Evolutionary conservation across 2,113 vertebrate species (phyloP), one percentile per base, ranked within the genome.

Genomic region (Rhinoderma darwinii): DNA sequence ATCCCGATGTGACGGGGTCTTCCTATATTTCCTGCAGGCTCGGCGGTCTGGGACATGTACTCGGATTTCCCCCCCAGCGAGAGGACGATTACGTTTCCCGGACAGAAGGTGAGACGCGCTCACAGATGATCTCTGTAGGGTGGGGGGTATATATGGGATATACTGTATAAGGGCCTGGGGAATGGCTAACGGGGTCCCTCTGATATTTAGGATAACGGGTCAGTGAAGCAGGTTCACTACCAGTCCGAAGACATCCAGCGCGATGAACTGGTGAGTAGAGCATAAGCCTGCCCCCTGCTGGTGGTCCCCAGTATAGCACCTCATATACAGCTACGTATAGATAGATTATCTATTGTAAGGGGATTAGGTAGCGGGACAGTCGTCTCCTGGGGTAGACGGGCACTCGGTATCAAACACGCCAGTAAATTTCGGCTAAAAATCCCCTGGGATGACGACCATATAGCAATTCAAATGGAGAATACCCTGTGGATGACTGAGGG

Each of bases 211-310:
- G 84, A 86, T 32, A 72, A 50, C 37, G 96, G 95, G 92, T 95
- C 89, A 83, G 93, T 97, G 70, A 97, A 96, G 89, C 94, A 95
- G 44, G 94, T 96, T 5, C 92, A 95, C 81, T 96, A 95, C 92
- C 96, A 96, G 82, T 94, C 95, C 11, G 92, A 95, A 8, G 97
- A 96, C 90, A 97, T 98, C 15, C 96, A 96, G 88, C 92, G 95
- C 75, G 95, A 96, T 84, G 95, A 96, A 84, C 91, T 96, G 92
- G 96, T 96, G 83, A 91, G 92, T 84, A 50, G 17, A 72, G 30
- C 18, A 35, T 10, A 25, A 17, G 22, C 2, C 1, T 37, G 11
- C 43, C 73, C 73, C 73, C 73, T 47, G 73, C 41, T 44, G 73
- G n/a, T 12, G n/a, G 61, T 4, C 2, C 11, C 15, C 12, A 15